Percentiles rank a stretch among this genome's conserved stretches.
These are phyloP conservation scores for Pimpla rufipes DNA, from an alignment of 2,888 invertebrate genomes.

Conservation along the genomic window DNA sequence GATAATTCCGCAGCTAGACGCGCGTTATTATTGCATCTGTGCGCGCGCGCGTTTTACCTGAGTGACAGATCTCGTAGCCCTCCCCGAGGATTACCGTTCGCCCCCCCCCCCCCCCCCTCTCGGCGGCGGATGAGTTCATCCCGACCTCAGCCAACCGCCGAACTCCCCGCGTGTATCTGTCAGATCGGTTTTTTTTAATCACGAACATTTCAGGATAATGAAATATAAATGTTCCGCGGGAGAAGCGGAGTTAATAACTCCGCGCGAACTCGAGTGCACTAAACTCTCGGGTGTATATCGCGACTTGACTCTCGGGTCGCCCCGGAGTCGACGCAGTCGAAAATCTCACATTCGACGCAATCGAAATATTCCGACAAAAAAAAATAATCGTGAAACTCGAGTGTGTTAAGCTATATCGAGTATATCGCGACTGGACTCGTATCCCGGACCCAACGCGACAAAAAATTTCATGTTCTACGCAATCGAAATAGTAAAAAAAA, in stretches of 20 bases:
- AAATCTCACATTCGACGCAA: not conserved
- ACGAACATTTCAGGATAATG: conserved; percentile 58
- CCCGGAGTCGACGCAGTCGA: no score
- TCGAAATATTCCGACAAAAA: no score
- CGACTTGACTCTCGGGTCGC: not conserved
- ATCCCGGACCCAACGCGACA: no score
- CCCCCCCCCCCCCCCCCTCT: not conserved
- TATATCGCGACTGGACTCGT: no score
- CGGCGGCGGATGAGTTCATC: conserved; percentile 51
- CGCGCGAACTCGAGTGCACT: not conserved
- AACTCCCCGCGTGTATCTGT: not conserved
- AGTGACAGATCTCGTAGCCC: conserved; percentile 57
- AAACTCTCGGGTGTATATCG: not conserved
- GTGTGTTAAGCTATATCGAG: no score
- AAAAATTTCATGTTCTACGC: no score
- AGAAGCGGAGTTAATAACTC: not conserved
- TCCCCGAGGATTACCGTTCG: conserved; percentile 46
- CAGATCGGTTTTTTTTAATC: conserved; percentile 57
- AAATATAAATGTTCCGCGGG: conserved; percentile 42
- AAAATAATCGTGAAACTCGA: no score
- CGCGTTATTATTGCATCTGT: conserved; percentile 51
- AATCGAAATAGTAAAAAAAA: no score
- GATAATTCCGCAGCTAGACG: conserved; percentile 42
- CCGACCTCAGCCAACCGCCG: not conserved
- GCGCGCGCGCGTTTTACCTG: conserved; percentile 18